Evolutionary conservation across 2,888 invertebrate species (phyloP).

Genomic region (Cephus spinipes): DNA sequence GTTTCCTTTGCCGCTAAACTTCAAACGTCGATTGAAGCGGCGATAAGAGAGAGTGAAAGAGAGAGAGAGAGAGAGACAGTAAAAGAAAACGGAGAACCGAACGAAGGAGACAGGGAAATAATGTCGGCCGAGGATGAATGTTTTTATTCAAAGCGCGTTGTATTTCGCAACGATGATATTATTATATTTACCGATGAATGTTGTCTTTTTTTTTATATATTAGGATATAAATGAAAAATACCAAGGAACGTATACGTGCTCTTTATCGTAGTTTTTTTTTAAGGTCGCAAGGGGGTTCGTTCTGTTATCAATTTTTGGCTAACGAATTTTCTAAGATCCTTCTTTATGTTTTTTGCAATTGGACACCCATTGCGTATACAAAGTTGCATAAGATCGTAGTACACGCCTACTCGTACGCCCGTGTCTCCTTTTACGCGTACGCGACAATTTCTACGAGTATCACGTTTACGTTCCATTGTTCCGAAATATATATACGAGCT

Average conservation of each 20-base stretch:
- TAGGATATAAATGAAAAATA: neutral
- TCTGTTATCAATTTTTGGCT: no score
- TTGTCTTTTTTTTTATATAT: neutral
- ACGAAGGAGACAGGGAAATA: no score
- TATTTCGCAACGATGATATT: constrained; percentile 4
- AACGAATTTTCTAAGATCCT: no score
- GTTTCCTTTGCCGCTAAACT: neutral
- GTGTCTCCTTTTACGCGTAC: neutral
- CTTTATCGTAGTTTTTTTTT: neutral
- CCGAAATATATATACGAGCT: neutral
- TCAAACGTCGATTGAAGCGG: neutral
- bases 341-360: no score
- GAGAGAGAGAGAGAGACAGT: no score
- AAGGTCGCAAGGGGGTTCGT: no score
- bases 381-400: no score
- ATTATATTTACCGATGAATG: constrained; percentile 3
- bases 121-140: no score
- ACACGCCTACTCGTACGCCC: no score
- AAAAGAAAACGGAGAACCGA: no score
- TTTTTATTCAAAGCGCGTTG: neutral
- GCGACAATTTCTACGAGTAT: neutral
- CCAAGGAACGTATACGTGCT: neutral
- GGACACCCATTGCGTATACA: no score
- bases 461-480: neutral
- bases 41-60: no score